Conservation (phyloP, 2,797 vertebrate genomes). For the Pelobates cultripes region DNA sequence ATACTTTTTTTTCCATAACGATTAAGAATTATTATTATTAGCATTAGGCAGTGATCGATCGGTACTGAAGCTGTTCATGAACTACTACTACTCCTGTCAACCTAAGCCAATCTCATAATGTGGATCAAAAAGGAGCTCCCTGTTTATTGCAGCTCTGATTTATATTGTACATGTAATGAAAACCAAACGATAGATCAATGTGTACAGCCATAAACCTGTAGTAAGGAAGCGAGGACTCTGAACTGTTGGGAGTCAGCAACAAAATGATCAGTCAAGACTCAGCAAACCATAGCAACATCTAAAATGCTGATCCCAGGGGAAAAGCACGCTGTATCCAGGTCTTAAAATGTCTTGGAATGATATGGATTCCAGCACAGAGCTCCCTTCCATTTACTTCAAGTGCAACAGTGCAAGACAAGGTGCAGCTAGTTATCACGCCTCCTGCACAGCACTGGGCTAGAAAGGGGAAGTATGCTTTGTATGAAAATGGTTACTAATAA, state of each 20-base stretch:
- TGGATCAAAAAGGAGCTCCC: too few species aligned
- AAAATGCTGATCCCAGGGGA: neutral
- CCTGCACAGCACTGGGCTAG: neutral
- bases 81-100: too few species aligned
- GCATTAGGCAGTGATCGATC: too few species aligned
- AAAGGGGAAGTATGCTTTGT: neutral
- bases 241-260: neutral
- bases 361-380: neutral
- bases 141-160: too few species aligned
- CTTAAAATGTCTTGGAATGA: neutral
- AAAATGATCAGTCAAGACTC: neutral
- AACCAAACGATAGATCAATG: neutral
- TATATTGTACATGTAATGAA: too few species aligned
- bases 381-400: too few species aligned
- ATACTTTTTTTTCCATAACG: too few species aligned
- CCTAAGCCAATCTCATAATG: too few species aligned
- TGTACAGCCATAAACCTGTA: neutral
- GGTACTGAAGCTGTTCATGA: too few species aligned
- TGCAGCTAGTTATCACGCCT: neutral
- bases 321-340: neutral
- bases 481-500: neutral
- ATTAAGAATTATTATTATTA: too few species aligned
- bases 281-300: neutral
- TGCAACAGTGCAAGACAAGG: neutral
- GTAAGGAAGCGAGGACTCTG: neutral